These are phyloP conservation scores for Rhinoptilus africanus DNA, from an alignment of 2,113 vertebrate species.

Conservation along the genomic window DNA sequence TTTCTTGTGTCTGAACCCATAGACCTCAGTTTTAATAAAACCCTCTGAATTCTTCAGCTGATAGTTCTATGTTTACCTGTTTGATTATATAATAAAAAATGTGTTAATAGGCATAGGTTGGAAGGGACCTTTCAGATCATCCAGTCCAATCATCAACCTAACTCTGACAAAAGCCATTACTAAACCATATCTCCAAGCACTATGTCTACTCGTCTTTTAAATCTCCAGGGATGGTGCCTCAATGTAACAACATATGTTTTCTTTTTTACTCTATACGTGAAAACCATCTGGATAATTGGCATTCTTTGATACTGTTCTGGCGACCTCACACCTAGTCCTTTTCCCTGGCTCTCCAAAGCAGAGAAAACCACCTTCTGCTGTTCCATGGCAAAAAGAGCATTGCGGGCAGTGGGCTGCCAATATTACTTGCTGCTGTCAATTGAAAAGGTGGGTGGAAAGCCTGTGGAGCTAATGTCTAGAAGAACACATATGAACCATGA, in stretches of 20 bases:
- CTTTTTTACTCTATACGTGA: neutral
- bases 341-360: neutral
- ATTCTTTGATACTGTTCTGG: neutral
- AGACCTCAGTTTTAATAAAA: neutral
- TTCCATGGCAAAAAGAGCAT: neutral
- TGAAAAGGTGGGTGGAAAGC: neutral
- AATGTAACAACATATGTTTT: neutral
- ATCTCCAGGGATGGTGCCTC: too few relatives aligned
- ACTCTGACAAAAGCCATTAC: too few relatives aligned
- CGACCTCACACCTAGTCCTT: neutral
- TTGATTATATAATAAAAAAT: neutral
- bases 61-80: neutral
- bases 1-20: neutral
- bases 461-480: neutral
- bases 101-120: rapidly evolving
- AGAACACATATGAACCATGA: neutral
- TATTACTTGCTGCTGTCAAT: neutral
- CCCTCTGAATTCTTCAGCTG: neutral
- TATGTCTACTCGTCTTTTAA: too few relatives aligned
- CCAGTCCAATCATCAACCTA: too few relatives aligned
- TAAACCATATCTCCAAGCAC: too few relatives aligned
- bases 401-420: neutral
- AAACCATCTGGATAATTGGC: neutral
- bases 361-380: neutral
- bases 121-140: too few relatives aligned